phyloP scores from a whole-genome alignment of 2,888 invertebrate genomes.

The Chorisops tibialis region DNA sequence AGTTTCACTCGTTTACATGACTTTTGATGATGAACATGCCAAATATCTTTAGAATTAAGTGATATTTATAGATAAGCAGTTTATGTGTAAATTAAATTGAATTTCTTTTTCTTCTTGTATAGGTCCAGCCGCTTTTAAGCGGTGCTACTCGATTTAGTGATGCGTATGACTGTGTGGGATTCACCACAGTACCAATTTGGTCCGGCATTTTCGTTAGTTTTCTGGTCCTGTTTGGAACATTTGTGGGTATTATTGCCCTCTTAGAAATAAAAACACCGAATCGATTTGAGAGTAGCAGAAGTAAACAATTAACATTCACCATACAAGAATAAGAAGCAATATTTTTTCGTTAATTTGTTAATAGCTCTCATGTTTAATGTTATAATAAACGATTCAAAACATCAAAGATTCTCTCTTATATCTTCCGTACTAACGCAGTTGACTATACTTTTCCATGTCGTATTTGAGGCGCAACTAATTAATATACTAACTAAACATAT shows the following conservation, averaged over 20 bases:
- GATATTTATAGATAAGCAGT: not conserved
- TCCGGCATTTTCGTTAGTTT: constrained; percentile 80
- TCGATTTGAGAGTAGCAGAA: constrained; percentile 93
- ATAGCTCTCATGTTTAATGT: not conserved
- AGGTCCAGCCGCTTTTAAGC: constrained; percentile 59
- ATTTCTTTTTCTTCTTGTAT: constrained; percentile 34
- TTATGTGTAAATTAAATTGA: too few species aligned
- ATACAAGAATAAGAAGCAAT: constrained; percentile 69
- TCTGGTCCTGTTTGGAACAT: constrained; percentile 72
- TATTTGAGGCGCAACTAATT: too few species aligned
- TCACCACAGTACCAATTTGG: constrained; percentile 89
- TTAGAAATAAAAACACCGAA: constrained; percentile 94
- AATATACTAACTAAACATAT: too few species aligned
- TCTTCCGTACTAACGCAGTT: too few species aligned
- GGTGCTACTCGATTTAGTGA: constrained; percentile 63
- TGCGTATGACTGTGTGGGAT: constrained; percentile 85
- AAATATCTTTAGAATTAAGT: not conserved
- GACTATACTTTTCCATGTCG: too few species aligned
- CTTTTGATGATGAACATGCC: not conserved
- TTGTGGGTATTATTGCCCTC: constrained; percentile 80
- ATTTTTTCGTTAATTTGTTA: not conserved
- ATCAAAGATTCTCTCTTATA: too few species aligned
- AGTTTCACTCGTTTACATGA: not conserved
- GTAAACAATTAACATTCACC: constrained; percentile 83
- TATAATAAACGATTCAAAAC: too few species aligned